phyloP scores from a whole-genome alignment of 2,888 invertebrate species.

The Uropetala carovei region DNA sequence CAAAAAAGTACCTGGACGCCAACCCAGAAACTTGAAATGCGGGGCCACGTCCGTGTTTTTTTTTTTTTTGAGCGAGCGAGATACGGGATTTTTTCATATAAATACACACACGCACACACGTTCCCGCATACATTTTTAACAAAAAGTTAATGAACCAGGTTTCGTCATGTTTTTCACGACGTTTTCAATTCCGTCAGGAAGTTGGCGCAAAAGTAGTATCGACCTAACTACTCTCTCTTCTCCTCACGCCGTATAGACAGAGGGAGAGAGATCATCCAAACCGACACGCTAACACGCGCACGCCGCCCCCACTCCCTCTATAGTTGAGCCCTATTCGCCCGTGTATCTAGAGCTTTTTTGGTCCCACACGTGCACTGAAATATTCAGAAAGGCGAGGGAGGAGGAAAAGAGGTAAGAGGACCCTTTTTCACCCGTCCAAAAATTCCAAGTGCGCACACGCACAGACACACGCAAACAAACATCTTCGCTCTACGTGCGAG shows the following conservation, averaged over 20 bases:
- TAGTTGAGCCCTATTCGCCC: neutral
- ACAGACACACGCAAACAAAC: neutral
- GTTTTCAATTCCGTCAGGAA: neutral
- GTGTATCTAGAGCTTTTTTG: neutral
- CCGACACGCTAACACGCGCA: neutral
- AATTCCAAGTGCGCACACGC: neutral
- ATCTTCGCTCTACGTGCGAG: too few species aligned
- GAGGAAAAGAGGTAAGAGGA: neutral
- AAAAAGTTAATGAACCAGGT: neutral
- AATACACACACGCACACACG: too few species aligned
- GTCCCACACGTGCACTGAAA: constrained; percentile 18
- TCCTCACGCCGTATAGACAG: neutral
- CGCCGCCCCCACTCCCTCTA: neutral
- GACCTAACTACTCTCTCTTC: neutral
- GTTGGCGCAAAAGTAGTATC: neutral
- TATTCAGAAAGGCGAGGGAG: neutral
- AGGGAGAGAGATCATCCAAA: neutral
- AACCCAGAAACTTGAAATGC: too few species aligned
- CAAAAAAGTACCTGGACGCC: too few species aligned
- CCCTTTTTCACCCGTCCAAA: neutral
- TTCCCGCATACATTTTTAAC: too few species aligned
- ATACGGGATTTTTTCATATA: too few species aligned
- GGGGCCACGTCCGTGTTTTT: too few species aligned
- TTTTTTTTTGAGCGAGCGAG: too few species aligned
- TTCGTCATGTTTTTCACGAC: neutral